A percentile compares a stretch with the other conserved stretches of the same genome.
Evolutionary conservation across 2,113 vertebrate genomes (phyloP).

Genomic region (Capricornis sumatraensis): DNA sequence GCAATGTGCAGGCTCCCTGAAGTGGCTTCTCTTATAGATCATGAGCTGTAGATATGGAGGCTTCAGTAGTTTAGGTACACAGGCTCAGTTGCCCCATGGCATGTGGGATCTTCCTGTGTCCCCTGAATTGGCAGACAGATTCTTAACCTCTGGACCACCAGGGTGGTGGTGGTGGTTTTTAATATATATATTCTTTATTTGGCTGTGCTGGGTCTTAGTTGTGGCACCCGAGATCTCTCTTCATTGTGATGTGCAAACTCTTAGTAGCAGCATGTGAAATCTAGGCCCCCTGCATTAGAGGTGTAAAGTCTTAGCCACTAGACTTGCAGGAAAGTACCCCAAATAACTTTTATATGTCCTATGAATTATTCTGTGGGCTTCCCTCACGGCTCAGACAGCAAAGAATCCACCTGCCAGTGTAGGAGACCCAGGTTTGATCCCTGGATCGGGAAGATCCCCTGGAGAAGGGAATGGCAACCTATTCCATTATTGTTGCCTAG

Average conservation of each 20-base stretch:
- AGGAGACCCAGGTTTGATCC: neutral
- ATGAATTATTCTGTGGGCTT: neutral
- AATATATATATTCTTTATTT: neutral
- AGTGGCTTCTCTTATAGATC: neutral
- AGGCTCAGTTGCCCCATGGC: neutral
- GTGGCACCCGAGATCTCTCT: neutral
- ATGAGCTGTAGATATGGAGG: neutral
- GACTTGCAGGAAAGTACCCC: neutral
- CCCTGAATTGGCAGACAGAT: neutral
- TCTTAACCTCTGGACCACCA: neutral
- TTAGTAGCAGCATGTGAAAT: neutral
- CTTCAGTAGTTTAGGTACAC: neutral
- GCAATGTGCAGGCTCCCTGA: neutral
- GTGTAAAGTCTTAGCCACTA: neutral
- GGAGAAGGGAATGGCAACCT: neutral
- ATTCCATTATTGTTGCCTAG: neutral
- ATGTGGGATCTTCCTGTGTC: neutral
- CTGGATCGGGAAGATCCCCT: neutral
- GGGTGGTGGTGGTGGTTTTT: neutral
- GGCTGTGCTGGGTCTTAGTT: neutral
- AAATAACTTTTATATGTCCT: neutral
- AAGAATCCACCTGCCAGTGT: neutral
- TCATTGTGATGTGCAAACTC: neutral
- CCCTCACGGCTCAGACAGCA: neutral
- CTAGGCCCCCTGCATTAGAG: neutral